Evolutionary conservation across 2,888 invertebrate species (phyloP), one percentile per base, ranked within the genome.

Genomic region (Drosophila lacicola): DNA sequence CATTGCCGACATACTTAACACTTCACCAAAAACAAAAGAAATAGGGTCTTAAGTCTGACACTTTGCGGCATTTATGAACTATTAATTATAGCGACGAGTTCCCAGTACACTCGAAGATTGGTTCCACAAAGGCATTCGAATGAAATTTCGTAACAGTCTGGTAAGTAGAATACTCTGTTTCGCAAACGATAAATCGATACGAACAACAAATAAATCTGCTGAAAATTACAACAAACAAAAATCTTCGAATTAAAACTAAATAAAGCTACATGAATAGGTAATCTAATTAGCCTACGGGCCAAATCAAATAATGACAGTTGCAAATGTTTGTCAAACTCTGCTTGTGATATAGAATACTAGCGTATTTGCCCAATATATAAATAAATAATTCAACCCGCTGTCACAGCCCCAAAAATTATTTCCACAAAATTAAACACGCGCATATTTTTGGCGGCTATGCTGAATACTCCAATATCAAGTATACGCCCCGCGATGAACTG

Each of bases 391-490:
- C 50, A 39, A 41, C 17, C 8, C 33, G 25, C 45, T 46, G 42
- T 36, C 45, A 57, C 2, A 42, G 14, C 14, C 51, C 51, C 46
- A 51, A 17, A 44, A 39, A 65, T 54, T 56, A 76, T 60, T 84
- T 84, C 67, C 85, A 66, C 72, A 70, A 78, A 84, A 78, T 86
- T 80, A 78, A 77, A 50, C 78, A 66, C 45, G 37, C 44, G 47
- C n/a, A 49, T 69, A 72, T 65, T 58, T 45, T 46, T 63, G n/a
- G 37, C 45, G 42, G 41, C 47, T 46, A 44, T 64, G 42, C 49
- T 39, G 19, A 57, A 46, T 66, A 14, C 37, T 21, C 41, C 86
- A 49, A 49, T 57, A 63, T 57, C 36, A 62, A 60, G 61, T 50
- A 46, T 47, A 47, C 49, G 29, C 44, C 36, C 41, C 4, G 61